Base-by-base conservation (phyloP, 2,888 invertebrate genomes). In the Subacronicta megacephala region DNA sequence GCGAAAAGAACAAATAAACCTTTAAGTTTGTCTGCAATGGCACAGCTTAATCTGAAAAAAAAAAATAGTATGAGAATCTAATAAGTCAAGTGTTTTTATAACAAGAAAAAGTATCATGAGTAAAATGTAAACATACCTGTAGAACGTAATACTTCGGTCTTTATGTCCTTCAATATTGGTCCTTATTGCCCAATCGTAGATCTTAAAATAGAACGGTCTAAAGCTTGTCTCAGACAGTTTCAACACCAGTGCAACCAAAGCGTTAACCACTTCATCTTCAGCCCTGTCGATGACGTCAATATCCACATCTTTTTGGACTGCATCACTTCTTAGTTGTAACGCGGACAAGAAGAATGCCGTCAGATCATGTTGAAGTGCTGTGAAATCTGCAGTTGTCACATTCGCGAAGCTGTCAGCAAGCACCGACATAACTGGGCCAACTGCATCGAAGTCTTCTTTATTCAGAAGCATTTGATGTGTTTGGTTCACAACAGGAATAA, bases 1-100 rank as follows among this genome's bases (percentile, higher is more conserved):
- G 98, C 98, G 58, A 99, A 99, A n/a, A 98, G 90, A 0, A 97
- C 97, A 86, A 99, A 99, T 0, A 99, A 90, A 5, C 98, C 97
- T 87, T 98, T 98, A 4, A 99, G 90, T 61, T 96, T 96, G 50
- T 97, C 96, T 0, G 98, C 97, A 45, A 99, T 96, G 38, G 95
- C 96, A 62, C 95, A 95, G 56, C 97, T 97, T 29, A 98, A 83
- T 78, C 97, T 95, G 87, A 78, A 95, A 52, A 38, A 5, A 1
- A 13, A 7, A 0, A 26, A 17, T 13, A n/a, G 4, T 20, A 7
- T 23, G 13, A 20, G 10, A 17, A 53, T 16, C 12, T 40, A 10
- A 13, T 3, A 26, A 2, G 23, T 7, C 23, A 23, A 23, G 23
- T 6, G 3, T 26, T 26, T 0, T 2, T 26, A 10, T 26, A 3